Evolutionary conservation across 2,797 vertebrate genomes (phyloP).

Genomic region (Acomys russatus): DNA sequence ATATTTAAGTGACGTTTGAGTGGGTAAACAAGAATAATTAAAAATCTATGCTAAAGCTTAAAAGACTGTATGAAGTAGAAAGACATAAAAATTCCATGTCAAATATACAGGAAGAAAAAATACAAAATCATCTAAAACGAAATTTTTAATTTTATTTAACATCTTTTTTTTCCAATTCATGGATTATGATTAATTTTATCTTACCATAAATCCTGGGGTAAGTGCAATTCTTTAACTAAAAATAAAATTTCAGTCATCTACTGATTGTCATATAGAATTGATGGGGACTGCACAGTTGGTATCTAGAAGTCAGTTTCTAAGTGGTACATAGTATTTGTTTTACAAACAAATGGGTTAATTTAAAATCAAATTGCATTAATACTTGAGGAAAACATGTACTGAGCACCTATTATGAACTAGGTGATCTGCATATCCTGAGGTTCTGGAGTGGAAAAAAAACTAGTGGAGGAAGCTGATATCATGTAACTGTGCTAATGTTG

Average conservation of each 20-base stretch:
- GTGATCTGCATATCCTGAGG: not conserved
- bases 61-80: not conserved
- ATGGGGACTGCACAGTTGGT: slow-evolving; percentile 38
- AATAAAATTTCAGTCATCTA: slow-evolving; percentile 46
- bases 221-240: slow-evolving; percentile 57
- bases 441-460: not conserved
- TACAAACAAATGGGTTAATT: slow-evolving; percentile 80
- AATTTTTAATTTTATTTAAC: slow-evolving; percentile 51
- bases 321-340: slow-evolving; percentile 79
- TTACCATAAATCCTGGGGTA: slow-evolving; percentile 26
- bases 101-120: not conserved
- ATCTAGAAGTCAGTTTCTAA: slow-evolving; percentile 81
- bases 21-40: not conserved
- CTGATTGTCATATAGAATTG: slow-evolving; percentile 62
- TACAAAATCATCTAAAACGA: not conserved
- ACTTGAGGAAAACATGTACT: slow-evolving; percentile 72
- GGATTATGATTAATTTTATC: slow-evolving; percentile 67
- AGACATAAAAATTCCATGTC: not conserved
- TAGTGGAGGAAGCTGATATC: not conserved
- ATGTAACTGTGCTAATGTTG: not conserved
- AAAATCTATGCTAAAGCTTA: not conserved
- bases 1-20: not conserved
- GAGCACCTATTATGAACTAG: not conserved
- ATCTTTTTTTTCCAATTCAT: slow-evolving; percentile 33
- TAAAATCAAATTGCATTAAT: slow-evolving; percentile 80